Conservation (phyloP, 2,113 vertebrate genomes). For the Platycercus adscitus region DNA sequence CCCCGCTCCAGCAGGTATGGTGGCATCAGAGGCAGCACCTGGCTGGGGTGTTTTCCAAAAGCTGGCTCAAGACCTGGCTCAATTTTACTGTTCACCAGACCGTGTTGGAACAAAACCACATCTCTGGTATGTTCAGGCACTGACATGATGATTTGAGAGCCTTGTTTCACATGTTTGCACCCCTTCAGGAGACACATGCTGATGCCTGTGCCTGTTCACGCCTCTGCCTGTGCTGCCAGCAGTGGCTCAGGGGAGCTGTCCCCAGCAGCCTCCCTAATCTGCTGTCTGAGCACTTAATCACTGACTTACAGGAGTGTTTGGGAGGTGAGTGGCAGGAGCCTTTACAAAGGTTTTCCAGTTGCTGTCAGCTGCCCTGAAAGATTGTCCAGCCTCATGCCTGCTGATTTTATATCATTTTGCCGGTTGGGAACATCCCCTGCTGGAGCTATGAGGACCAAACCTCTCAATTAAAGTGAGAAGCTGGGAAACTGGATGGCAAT, state of each 20-base stretch:
- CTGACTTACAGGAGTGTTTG: not conserved
- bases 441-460: not conserved
- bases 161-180: not conserved
- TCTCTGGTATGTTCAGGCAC: not conserved
- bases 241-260: not conserved
- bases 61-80: not conserved
- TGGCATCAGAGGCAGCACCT: not conserved
- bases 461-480: not conserved
- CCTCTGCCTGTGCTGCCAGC: not conserved
- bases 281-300: not conserved
- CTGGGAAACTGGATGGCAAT: not conserved
- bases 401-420: not conserved
- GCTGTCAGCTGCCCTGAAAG: not conserved
- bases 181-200: not conserved
- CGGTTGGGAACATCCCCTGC: not conserved
- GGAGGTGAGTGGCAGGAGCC: not conserved
- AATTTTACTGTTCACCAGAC: not conserved
- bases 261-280: not conserved
- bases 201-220: not conserved
- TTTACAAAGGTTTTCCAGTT: not conserved
- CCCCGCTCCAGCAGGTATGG: not conserved
- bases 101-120: not conserved
- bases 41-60: not conserved
- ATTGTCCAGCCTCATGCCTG: fast-evolving
- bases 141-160: not conserved